phyloP scores from a whole-genome alignment of 2,888 invertebrate species.

The Amiota minor region DNA sequence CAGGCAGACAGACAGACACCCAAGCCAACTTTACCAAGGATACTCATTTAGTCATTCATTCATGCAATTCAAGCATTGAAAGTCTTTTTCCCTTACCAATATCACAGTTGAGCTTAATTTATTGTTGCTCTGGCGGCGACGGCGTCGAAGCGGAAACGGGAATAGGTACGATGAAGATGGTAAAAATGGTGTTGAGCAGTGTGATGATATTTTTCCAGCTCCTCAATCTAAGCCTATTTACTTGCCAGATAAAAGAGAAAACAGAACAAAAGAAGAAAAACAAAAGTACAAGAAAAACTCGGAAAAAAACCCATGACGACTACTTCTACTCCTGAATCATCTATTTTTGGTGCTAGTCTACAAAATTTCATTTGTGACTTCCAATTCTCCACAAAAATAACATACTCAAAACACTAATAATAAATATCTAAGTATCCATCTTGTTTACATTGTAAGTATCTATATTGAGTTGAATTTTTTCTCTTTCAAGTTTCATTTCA shows the following conservation, averaged over 20 bases:
- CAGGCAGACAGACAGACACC: neutral
- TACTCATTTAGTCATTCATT: slow-evolving; percentile 1
- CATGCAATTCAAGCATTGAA: neutral
- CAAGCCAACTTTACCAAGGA: too few species aligned
- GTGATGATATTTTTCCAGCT: neutral
- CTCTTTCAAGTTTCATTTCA: neutral
- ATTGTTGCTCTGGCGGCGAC: slow-evolving; percentile 47
- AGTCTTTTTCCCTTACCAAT: slow-evolving; percentile 28
- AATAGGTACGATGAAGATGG: neutral
- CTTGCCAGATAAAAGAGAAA: neutral
- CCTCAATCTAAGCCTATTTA: slow-evolving; percentile 50
- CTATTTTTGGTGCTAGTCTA: too few species aligned
- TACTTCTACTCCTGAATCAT: too few species aligned
- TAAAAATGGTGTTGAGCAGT: neutral
- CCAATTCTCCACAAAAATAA: too few species aligned
- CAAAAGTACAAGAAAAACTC: too few species aligned
- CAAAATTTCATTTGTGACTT: slow-evolving; percentile 34
- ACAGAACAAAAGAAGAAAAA: neutral
- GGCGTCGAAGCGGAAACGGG: slow-evolving; percentile 13
- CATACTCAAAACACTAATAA: slow-evolving; percentile 2
- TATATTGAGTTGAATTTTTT: neutral
- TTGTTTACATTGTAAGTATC: neutral
- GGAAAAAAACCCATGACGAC: too few species aligned
- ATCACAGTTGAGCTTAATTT: slow-evolving; percentile 60
- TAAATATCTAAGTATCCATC: slow-evolving; percentile 9